These are phyloP conservation scores for Verasper variegatus DNA, from an alignment of 2,113 vertebrate species.

Conservation along the genomic window DNA sequence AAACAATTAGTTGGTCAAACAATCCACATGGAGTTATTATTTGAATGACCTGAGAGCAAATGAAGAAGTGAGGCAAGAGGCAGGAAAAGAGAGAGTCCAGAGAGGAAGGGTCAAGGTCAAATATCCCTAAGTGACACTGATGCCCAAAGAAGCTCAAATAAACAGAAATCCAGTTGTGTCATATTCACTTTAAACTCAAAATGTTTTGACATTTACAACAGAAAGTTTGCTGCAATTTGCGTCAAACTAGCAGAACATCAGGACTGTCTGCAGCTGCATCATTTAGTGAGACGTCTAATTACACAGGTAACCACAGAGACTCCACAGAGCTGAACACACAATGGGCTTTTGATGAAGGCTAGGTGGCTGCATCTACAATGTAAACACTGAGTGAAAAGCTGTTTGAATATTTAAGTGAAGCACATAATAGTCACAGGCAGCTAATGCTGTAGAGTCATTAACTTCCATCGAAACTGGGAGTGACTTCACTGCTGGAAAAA, in stretches of 20 bases:
- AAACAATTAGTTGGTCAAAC: background rate
- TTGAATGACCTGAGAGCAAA: background rate
- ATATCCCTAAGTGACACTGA: background rate
- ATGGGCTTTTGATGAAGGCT: background rate
- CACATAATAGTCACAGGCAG: background rate
- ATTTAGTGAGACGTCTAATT: background rate
- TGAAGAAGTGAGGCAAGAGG: background rate
- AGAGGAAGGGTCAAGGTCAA: background rate
- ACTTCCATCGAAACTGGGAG: background rate
- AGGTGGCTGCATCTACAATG: background rate
- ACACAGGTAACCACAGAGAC: background rate
- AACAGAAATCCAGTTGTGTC: background rate
- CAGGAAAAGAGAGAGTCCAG: background rate
- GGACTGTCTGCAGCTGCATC: background rate
- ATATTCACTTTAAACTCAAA: background rate
- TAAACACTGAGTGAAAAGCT: slow-evolving; percentile 1
- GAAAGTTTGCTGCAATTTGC: background rate
- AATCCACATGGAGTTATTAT: background rate
- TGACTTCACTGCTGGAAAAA: background rate
- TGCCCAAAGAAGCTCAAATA: background rate
- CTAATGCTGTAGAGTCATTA: slow-evolving; percentile 5
- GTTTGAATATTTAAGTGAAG: background rate
- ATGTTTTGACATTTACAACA: background rate
- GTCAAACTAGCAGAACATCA: background rate
- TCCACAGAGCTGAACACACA: background rate